These are phyloP conservation scores for Lepus townsendii DNA, from an alignment of 2,797 vertebrate species.

Conservation along the genomic window DNA sequence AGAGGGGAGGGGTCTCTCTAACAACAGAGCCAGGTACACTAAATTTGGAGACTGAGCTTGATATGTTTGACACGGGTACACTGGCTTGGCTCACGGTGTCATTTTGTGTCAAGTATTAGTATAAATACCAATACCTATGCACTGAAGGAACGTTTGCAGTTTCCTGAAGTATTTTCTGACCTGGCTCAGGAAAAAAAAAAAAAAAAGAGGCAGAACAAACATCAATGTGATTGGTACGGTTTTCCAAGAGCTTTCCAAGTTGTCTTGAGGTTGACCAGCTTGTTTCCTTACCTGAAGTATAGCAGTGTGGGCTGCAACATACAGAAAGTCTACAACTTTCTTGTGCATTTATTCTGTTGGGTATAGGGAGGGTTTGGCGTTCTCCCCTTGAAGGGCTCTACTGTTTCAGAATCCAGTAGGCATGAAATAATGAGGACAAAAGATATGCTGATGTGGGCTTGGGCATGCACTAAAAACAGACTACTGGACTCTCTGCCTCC, in stretches of 20 bases:
- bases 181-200: background rate
- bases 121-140: background rate
- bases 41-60: background rate
- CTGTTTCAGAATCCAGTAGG: background rate
- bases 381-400: conserved; percentile 13
- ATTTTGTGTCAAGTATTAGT: conserved; percentile 15
- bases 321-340: background rate
- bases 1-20: background rate
- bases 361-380: background rate
- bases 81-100: background rate
- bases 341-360: background rate
- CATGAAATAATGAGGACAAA: conserved; percentile 31
- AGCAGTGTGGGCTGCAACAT: background rate
- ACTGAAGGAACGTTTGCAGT: conserved; percentile 12
- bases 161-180: conserved; percentile 45
- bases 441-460: background rate
- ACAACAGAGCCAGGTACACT: background rate
- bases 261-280: background rate
- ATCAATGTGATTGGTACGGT: background rate
- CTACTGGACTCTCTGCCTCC: conserved; percentile 29
- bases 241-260: background rate
- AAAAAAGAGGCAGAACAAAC: background rate
- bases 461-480: conserved; percentile 43
- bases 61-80: background rate
- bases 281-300: background rate